phyloP scores from a whole-genome alignment of 1,140 invertebrate genomes.

The Kradibia gibbosae region DNA sequence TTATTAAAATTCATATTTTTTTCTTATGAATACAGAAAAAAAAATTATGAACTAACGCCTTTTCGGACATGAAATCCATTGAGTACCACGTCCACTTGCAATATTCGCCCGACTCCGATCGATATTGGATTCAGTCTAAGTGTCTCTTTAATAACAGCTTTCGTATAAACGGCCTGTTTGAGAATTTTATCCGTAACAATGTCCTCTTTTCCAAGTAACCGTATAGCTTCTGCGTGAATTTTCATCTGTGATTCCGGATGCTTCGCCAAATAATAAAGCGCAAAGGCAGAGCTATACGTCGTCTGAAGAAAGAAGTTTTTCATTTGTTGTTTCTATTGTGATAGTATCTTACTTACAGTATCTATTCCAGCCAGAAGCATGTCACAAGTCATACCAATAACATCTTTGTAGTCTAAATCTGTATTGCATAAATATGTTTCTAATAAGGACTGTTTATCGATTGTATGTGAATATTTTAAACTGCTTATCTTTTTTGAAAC shows the following conservation, averaged over 20 bases:
- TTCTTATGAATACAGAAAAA: neutral
- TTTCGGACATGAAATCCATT: conserved; percentile 88
- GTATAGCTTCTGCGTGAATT: conserved; percentile 78
- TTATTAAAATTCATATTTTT: too few relatives aligned
- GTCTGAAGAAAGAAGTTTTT: conserved; percentile 76
- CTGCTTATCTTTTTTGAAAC: conserved; percentile 75
- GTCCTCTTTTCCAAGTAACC: conserved; percentile 73
- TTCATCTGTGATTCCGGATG: conserved; percentile 83
- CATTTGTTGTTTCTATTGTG: conserved; percentile 1
- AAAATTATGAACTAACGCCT: conserved; percentile 77
- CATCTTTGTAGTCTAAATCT: conserved; percentile 82
- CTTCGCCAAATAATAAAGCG: conserved; percentile 85
- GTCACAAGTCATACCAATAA: conserved; percentile 87
- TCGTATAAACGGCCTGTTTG: conserved; percentile 79
- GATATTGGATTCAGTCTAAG: conserved; percentile 88
- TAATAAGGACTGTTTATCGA: conserved; percentile 73
- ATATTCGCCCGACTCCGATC: conserved; percentile 84
- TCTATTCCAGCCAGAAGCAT: conserved; percentile 89
- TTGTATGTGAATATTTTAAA: conserved; percentile 64
- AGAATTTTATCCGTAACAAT: conserved; percentile 76
- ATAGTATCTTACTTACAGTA: conserved; percentile 77
- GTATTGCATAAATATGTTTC: conserved; percentile 79
- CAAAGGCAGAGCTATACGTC: conserved; percentile 84
- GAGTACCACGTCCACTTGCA: conserved; percentile 83
- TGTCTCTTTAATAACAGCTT: conserved; percentile 88